Percentiles rank a stretch among this genome's conserved stretches.
Conservation (phyloP, 2,888 invertebrate species). For the Lottia gigantea region DNA sequence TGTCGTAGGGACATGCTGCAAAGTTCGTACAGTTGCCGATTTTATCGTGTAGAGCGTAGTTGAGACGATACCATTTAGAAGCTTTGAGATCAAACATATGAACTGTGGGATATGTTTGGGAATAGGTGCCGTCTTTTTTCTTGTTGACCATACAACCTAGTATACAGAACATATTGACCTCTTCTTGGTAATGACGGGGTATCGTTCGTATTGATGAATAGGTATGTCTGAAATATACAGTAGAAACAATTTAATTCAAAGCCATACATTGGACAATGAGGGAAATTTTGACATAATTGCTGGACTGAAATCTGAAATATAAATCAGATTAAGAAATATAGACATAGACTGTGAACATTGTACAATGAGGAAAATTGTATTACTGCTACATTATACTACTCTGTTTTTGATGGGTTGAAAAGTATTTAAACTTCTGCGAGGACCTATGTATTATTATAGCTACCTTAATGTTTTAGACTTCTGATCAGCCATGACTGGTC, state of each 20-base stretch:
- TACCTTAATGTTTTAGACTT: too few relatives aligned
- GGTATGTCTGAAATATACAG: not conserved
- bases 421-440: too few relatives aligned
- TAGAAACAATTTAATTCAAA: not conserved
- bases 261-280: not conserved
- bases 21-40: not conserved
- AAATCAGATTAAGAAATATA: too few relatives aligned
- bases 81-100: not conserved
- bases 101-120: not conserved
- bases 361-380: too few relatives aligned
- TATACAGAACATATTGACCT: conserved; percentile 5
- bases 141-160: not conserved
- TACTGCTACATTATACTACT: too few relatives aligned
- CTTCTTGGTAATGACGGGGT: conserved; percentile 4
- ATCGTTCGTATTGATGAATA: not conserved
- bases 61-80: not conserved
- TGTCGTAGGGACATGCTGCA: not conserved
- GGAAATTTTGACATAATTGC: not conserved
- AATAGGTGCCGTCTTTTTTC: not conserved
- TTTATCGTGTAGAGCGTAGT: conserved; percentile 1
- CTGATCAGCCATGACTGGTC: too few relatives aligned
- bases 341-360: too few relatives aligned
- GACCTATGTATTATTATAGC: too few relatives aligned
- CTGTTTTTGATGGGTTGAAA: too few relatives aligned
- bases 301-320: too few relatives aligned